Percentiles rank a stretch among this genome's conserved stretches.
Conservation (phyloP, 53 echinoderm and acorn worm species). For the Zoroaster sp. region DNA sequence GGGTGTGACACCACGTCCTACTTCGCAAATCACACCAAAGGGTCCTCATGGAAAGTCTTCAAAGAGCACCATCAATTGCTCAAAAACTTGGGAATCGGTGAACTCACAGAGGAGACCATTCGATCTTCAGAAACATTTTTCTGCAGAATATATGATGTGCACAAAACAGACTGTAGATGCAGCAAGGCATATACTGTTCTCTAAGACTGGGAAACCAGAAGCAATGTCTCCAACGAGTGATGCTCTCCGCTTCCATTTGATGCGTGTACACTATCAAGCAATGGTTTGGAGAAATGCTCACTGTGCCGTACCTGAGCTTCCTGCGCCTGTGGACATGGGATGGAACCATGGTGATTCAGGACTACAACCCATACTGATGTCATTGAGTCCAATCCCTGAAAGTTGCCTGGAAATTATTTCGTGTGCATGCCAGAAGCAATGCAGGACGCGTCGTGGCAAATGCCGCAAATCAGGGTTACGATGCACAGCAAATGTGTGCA, state of each 20-base stretch:
- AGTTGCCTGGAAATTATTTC: too few species aligned
- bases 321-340: conserved; percentile 26
- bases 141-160: background rate
- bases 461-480: background rate
- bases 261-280: conserved; percentile 28
- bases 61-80: background rate
- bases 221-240: conserved; percentile 22
- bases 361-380: conserved; percentile 10
- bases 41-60: background rate
- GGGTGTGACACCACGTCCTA: too few species aligned
- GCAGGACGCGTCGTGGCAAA: background rate
- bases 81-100: background rate
- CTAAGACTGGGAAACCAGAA: background rate
- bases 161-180: background rate
- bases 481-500: background rate
- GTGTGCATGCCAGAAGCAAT: conserved; percentile 10
- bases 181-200: conserved; percentile 24
- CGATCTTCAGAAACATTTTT: background rate
- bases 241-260: conserved; percentile 13
- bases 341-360: conserved; percentile 34
- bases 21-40: background rate
- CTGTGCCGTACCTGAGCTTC: conserved; percentile 25
- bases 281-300: conserved; percentile 48
- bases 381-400: conserved; percentile 53
- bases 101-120: background rate